These are phyloP conservation scores for Microchrysa polita DNA, from an alignment of 2,888 invertebrate species.

Conservation along the genomic window DNA sequence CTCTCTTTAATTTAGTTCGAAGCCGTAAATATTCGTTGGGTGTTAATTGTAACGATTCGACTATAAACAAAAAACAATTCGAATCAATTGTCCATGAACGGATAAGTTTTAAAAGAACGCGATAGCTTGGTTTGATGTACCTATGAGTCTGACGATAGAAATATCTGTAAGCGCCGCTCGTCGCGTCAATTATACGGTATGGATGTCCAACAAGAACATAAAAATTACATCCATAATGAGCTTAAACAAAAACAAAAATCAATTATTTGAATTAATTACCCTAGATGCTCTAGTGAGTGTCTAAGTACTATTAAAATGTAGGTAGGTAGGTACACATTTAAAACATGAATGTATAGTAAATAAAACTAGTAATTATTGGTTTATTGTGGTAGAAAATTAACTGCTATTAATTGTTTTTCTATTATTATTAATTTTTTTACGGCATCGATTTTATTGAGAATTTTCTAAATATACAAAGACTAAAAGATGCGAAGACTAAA, in stretches of 20 bases:
- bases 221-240: neutral
- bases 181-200: no score
- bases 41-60: conserved; percentile 1
- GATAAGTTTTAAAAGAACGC: conserved; percentile 11
- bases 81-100: conserved; percentile 37
- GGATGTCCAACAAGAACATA: neutral
- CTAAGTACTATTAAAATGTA: no score
- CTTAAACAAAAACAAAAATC: conserved; percentile 16
- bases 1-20: neutral
- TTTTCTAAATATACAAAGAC: no score
- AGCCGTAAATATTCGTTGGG: conserved; percentile 4
- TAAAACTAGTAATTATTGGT: neutral
- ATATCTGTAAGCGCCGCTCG: no score
- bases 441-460: no score
- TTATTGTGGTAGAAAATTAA: neutral
- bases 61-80: conserved; percentile 37
- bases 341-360: no score
- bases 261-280: conserved; percentile 49
- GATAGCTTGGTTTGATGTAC: conserved; percentile 7
- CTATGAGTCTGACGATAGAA: no score
- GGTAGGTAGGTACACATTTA: no score
- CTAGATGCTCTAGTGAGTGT: conserved; percentile 33
- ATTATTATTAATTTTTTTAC: conserved; percentile 33
- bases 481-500: no score
- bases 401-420: conserved; percentile 19